phyloP scores from a whole-genome alignment of 2,888 invertebrate genomes.

The Xestia rhomboidea region DNA sequence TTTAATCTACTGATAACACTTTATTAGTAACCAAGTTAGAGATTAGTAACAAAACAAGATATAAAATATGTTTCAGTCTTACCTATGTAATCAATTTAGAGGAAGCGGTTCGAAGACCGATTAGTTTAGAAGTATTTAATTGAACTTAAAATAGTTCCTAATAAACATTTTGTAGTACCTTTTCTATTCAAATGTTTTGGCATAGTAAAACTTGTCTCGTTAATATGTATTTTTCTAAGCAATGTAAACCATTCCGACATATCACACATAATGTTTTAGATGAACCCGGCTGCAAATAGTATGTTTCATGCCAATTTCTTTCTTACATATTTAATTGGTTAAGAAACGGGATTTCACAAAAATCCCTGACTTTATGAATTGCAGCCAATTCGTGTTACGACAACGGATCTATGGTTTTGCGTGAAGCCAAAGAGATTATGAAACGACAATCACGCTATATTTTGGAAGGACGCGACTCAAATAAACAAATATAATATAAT shows the following conservation, averaged over 20 bases:
- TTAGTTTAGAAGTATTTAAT: slow-evolving; percentile 13
- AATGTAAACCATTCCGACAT: not conserved
- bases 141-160: slow-evolving; percentile 52
- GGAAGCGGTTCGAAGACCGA: slow-evolving; percentile 5
- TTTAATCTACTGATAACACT: slow-evolving; percentile 14
- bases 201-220: slow-evolving; percentile 3
- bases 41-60: not conserved
- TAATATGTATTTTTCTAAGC: not conserved
- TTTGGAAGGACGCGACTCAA: not conserved
- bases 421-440: not conserved
- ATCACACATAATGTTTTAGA: slow-evolving; percentile 1
- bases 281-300: not conserved
- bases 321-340: not conserved
- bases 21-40: not conserved
- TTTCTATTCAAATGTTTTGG: slow-evolving; percentile 25
- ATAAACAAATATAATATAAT: not conserved
- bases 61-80: not conserved
- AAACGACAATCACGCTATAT: not conserved
- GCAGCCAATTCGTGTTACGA: not conserved
- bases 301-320: too few species aligned
- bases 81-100: slow-evolving; percentile 11
- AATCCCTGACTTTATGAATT: not conserved
- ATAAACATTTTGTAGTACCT: slow-evolving; percentile 37
- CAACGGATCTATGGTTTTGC: not conserved
- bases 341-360: not conserved